Base-by-base conservation (phyloP, 1,140 invertebrate species). In the Tetramorium parvispinum region DNA sequence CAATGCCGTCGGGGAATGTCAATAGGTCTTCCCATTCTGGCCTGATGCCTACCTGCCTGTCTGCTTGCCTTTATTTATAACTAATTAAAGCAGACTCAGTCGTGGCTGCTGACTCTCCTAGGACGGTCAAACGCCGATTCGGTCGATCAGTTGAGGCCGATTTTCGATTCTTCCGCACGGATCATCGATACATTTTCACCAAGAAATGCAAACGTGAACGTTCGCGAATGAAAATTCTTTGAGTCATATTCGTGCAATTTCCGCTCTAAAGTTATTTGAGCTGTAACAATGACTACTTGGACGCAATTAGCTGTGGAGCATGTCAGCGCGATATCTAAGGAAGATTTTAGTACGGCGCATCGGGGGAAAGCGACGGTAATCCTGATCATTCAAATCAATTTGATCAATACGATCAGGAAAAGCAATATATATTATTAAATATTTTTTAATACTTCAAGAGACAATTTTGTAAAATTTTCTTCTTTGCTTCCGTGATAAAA, bases 281-380 rank as follows among this genome's bases (percentile, higher is more conserved):
- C 0, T 75, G 0, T 49, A 7, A 90, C n/a, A 43, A 97, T 97
- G 96, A 96, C 96, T 94, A 96, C 16, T 4, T 61, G 96, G 96
- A 96, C 96, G 53, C 96, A 96, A 85, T 93, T 97, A 86, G 96
- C 96, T 86, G 96, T 97, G 71, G 96, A 96, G 89, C 95, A 96
- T 71, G 96, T 96, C 3, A 95, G 94, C 24, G 96, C 96, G 13
- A 96, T 97, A 87, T 96, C 96, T 10, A 95, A 96, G 75, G 96
- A 97, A 92, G 96, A 97, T 91, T 87, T 96, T 89, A 94, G 94
- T 57, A 93, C 93, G 76, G 96, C 95, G 91, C 95, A 96, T 88
- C 94, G 96, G 32, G 94, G 95, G 85, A 68, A 83, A 21, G 4
- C n/a, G 10, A 73, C 51, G 79, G 79, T 75, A 75, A 83, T 4